Percentiles rank a stretch among this genome's conserved stretches.
Conservation (phyloP, 2,797 vertebrate species). For the Cichlasoma orientale region DNA sequence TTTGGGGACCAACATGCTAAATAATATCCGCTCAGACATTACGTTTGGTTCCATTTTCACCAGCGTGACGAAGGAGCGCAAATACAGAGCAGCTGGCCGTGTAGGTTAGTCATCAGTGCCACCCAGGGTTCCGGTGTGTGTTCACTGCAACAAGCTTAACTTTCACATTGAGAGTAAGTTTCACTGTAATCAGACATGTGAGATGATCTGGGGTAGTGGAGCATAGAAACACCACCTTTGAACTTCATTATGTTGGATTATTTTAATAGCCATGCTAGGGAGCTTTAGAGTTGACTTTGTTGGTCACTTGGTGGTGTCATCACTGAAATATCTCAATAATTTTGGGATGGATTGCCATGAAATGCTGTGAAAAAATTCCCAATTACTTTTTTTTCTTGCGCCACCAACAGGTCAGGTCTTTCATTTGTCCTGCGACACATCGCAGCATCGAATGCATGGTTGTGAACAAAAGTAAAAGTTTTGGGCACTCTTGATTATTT, state of each 20-base stretch:
- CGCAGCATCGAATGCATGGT: neutral
- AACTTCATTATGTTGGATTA: neutral
- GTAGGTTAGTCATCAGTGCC: neutral
- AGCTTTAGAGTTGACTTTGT: neutral
- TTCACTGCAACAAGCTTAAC: neutral
- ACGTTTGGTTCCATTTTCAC: neutral
- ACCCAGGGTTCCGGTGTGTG: neutral
- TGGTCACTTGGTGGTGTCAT: neutral
- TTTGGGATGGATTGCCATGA: neutral
- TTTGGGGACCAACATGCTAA: neutral
- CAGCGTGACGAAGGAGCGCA: neutral
- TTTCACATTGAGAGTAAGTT: neutral
- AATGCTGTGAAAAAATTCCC: slow-evolving; percentile 2
- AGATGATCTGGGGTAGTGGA: neutral
- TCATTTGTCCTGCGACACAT: neutral
- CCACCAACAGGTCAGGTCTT: neutral
- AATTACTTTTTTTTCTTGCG: neutral
- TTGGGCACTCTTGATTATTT: neutral
- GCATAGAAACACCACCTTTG: neutral
- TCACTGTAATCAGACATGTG: neutral
- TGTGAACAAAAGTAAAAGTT: neutral
- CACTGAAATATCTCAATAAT: neutral
- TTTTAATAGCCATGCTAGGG: neutral
- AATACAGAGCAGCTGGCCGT: accelerated
- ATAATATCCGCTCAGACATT: neutral